Evolutionary conservation across 2,888 invertebrate genomes (phyloP), one percentile per base, ranked within the genome.

Genomic region (Diplazon laetatorius): DNA sequence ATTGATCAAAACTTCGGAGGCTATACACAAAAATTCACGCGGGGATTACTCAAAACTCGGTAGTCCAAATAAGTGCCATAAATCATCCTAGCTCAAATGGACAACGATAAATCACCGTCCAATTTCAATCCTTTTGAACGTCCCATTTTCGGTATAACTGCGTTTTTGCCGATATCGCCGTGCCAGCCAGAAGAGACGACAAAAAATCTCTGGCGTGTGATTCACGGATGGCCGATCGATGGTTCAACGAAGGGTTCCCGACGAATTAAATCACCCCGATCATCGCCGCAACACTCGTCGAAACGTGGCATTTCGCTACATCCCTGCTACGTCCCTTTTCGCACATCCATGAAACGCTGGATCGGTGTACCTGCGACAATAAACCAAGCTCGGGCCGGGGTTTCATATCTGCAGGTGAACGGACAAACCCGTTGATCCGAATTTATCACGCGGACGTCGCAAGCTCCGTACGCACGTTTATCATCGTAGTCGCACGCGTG

Each of bases 81-180:
- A 75, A 78, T 78, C 78, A 55, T 75, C 78, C 57, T 74, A 69
- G 74, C 69, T 65, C 69, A 25, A 78, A 78, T 75, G 66, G 78
- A 75, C 18, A 42, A 42, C 55, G 48, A 78, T 75, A 75, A 78
- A 78, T 78, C 71, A 68, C 48, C 62, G 30, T 62, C 68, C 75
- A 78, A 78, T 71, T 78, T 68, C 75, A 68, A 71, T 71, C 62
- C 75, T 75, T 78, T 78, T 72, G 62, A 75, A 20, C 66, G 35
- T 16, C 25, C 25, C 16, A 3, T 39, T 37, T 42, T 39, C 50
- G 18, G 39, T 35, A n/a, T n/a, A n/a, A n/a, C n/a, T n/a, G 35
- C 12, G n/a, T 25, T 12, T 8, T 8, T 8, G 37, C 12, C 37
- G 37, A 6, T 37, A 12, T 37, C 37, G 37, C 10, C 3, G 37